Conservation (phyloP, 2,888 invertebrate genomes). For the Rhaphigaster nebulosa region DNA sequence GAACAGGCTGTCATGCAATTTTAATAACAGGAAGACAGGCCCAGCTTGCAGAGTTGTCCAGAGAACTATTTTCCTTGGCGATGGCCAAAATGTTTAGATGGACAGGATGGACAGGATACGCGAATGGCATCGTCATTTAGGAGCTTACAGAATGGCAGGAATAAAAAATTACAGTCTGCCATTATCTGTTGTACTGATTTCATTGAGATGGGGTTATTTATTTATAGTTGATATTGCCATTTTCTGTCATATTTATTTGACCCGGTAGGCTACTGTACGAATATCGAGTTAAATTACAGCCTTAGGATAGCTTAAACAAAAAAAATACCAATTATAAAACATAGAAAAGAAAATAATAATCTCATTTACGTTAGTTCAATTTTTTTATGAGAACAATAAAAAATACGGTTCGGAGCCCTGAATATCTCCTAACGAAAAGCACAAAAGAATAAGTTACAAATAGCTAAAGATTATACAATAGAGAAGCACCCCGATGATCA, state of each 20-base stretch:
- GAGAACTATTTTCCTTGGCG: not conserved
- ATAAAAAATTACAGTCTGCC: too few species aligned
- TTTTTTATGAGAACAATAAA: not conserved
- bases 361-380: not conserved
- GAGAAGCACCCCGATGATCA: conserved; percentile 8
- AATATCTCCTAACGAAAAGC: not conserved
- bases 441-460: not conserved
- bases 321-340: too few species aligned
- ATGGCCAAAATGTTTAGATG: not conserved
- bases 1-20: conserved; percentile 33
- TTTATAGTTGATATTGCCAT: not conserved
- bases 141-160: not conserved
- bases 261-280: too few species aligned
- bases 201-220: not conserved
- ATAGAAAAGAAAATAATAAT: too few species aligned
- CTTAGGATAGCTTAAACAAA: too few species aligned
- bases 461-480: not conserved
- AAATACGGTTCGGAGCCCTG: not conserved
- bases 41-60: not conserved
- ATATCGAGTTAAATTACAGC: too few species aligned
- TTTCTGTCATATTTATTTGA: too few species aligned
- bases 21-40: conserved; percentile 23
- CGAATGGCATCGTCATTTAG: not conserved
- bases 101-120: not conserved
- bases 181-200: not conserved